Conservation (phyloP, 2,113 vertebrate genomes). For the Tretioscincus oriximinensis region DNA sequence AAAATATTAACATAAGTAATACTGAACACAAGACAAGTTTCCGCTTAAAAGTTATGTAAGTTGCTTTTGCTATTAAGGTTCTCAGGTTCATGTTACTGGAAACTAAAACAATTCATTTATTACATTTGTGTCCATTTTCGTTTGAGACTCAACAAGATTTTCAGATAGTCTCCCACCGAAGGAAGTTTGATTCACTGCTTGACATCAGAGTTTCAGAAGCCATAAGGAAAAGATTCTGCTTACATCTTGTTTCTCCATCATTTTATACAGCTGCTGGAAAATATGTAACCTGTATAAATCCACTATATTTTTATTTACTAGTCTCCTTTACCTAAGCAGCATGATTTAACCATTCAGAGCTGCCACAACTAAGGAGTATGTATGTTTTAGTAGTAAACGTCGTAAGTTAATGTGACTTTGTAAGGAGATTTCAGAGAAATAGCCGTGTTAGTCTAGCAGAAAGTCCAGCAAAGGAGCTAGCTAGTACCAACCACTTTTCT, state of each 20-base stretch:
- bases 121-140: not conserved
- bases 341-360: not conserved
- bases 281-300: not conserved
- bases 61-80: not conserved
- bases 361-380: too few relatives aligned
- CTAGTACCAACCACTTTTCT: too few relatives aligned
- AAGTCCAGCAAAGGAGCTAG: too few relatives aligned
- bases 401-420: too few relatives aligned
- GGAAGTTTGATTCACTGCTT: too few relatives aligned
- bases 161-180: not conserved
- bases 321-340: too few relatives aligned
- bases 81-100: not conserved
- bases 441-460: too few relatives aligned
- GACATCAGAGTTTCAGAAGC: not conserved
- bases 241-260: not conserved
- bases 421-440: too few relatives aligned
- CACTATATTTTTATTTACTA: not conserved
- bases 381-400: too few relatives aligned
- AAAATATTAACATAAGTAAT: not conserved
- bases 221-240: not conserved
- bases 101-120: not conserved
- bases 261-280: not conserved
- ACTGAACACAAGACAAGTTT: not conserved
- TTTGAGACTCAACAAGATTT: not conserved
- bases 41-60: not conserved